Evolutionary conservation across 2,888 invertebrate genomes (phyloP), one percentile per base, ranked within the genome.

Genomic region (Drosophila colorata): DNA sequence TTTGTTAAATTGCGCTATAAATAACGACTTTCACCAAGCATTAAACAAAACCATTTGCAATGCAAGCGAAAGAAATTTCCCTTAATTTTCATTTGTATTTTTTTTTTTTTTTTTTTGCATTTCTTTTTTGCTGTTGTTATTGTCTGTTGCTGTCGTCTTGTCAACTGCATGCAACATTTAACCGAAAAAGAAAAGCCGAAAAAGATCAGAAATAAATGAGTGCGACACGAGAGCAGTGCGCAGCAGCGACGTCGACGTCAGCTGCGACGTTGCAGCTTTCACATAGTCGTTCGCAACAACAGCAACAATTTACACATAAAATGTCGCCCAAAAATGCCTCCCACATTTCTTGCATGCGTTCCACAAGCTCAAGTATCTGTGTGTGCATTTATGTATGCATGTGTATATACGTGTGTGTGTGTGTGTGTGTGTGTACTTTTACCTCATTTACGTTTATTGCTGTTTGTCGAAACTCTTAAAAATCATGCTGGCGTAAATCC

Each of bases 401-500:
- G 43, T 16, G 13, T 20, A 23, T 25, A 33, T 8, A 13, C 33
- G 13, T 31, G 11, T 31, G 31, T 31, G 5, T 31, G 35, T 52
- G 43, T 52, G 51, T 37, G 40, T 58, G 53, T 67, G 46, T 67
- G 84, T 67, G 46, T 67, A 80, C 66, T 81, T 88, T 81, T 80
- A 66, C 67, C 68, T 70, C 74, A 70, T 71, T 83, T 84, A 69
- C 58, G 70, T 61, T 68, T 61, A 57, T 74, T 66, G 55, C 37
- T 52, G 60, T 58, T 65, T 79, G 65, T 56, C 44, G 71, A 85
- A 81, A 72, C 78, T 79, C 76, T 85, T 72, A 56, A 87, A 90
- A 90, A 87, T 77, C 89, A 90, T 68, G 83, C 80, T 78, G 80
- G 87, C 91, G 90, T 90, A 87, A 88, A 90, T 90, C 89, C 89